Percentiles rank a stretch among this genome's conserved stretches.
Evolutionary conservation across 1,140 invertebrate genomes (phyloP).

Genomic region (Mamestra configurata): DNA sequence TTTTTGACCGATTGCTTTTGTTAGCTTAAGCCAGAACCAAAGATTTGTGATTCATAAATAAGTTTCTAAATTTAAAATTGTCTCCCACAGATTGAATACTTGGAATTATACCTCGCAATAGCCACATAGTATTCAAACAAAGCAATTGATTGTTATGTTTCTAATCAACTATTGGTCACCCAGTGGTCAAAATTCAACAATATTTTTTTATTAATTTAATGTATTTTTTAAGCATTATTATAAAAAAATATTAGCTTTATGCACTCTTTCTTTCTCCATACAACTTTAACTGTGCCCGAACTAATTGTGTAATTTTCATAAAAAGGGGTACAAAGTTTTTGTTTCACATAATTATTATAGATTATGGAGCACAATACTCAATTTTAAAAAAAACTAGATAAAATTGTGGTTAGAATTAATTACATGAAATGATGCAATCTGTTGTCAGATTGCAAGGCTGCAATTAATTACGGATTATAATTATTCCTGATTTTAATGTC

Average conservation of each 20-base stretch:
- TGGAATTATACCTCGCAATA: not conserved
- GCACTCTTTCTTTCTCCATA: too few relatives aligned
- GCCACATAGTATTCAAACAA: not conserved
- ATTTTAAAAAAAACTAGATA: not conserved
- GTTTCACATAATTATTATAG: too few relatives aligned
- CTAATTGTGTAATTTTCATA: too few relatives aligned
- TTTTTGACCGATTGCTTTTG: not conserved
- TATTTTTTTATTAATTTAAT: too few relatives aligned
- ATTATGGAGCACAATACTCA: too few relatives aligned
- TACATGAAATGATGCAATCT: not conserved
- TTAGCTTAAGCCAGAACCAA: not conserved
- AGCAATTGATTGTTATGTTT: not conserved
- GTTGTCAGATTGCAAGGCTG: not conserved
- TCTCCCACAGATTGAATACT: not conserved
- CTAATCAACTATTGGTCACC: too few relatives aligned
- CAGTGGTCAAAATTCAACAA: too few relatives aligned
- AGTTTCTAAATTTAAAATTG: too few relatives aligned
- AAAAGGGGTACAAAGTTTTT: too few relatives aligned
- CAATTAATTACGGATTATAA: not conserved
- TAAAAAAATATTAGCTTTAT: too few relatives aligned
- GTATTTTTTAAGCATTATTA: too few relatives aligned
- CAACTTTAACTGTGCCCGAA: too few relatives aligned
- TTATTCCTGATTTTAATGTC: not conserved
- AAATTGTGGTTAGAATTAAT: not conserved
- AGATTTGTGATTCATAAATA: not conserved